These are phyloP conservation scores for Drosophila ironensis DNA, from an alignment of 1,140 invertebrate genomes.

Conservation along the genomic window DNA sequence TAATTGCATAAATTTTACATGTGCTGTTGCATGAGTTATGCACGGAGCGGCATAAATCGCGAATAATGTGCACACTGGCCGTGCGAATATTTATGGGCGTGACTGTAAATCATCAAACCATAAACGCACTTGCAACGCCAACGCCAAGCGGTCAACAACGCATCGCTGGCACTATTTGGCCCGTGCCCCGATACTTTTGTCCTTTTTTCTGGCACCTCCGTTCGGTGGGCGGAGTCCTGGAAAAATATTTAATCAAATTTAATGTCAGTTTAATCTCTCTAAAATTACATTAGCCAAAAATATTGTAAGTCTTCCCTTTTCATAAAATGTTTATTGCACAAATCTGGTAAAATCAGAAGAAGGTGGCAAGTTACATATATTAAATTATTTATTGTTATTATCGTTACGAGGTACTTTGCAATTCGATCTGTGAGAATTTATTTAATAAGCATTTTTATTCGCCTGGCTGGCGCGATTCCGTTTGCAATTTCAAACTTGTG, in stretches of 20 bases:
- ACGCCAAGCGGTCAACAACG: conserved; percentile 39
- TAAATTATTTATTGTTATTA: not conserved
- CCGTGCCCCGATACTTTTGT: conserved; percentile 16
- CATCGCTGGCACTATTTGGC: conserved; percentile 8
- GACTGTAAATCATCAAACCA: conserved; percentile 82
- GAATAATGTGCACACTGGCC: conserved; percentile 81
- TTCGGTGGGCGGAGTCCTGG: not conserved
- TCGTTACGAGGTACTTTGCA: not conserved
- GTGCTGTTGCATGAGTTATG: conserved; percentile 81
- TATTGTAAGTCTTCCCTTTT: too few species aligned
- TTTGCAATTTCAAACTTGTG: conserved; percentile 38
- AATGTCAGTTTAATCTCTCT: too few species aligned
- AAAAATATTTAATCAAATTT: too few species aligned
- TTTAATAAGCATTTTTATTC: not conserved
- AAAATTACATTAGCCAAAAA: too few species aligned
- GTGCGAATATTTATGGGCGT: conserved; percentile 79
- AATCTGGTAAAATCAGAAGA: not conserved
- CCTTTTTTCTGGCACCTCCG: conserved; percentile 1
- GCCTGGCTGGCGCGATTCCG: conserved; percentile 41
- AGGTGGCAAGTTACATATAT: too few species aligned
- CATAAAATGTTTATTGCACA: too few species aligned
- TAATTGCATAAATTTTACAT: conserved; percentile 82
- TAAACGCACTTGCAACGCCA: conserved; percentile 69
- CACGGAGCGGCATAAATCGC: conserved; percentile 79
- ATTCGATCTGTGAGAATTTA: not conserved